These are phyloP conservation scores for Orycteropus afer DNA, from an alignment of 2,113 vertebrate genomes.

Conservation along the genomic window DNA sequence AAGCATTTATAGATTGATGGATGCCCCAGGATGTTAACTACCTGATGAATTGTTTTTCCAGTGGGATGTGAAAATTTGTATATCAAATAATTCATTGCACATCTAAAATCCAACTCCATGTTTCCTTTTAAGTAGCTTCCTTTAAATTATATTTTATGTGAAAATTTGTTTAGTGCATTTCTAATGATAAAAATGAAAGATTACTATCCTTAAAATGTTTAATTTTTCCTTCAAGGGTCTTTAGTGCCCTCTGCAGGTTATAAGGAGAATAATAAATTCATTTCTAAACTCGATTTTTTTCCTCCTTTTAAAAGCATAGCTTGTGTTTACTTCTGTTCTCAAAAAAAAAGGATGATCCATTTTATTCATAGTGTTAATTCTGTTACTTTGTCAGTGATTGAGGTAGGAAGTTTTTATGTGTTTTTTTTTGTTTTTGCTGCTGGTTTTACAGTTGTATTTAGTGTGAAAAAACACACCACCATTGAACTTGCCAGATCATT, in stretches of 20 bases:
- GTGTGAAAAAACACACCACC: conserved; percentile 6
- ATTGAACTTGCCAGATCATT: conserved; percentile 11
- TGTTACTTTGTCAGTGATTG: conserved; percentile 25
- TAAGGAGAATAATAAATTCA: background rate
- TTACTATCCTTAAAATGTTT: conserved; percentile 38
- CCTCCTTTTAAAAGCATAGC: conserved; percentile 3
- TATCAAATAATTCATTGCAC: background rate
- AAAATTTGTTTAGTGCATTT: background rate
- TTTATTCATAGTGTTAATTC: conserved; percentile 47
- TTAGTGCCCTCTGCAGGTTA: conserved; percentile 86
- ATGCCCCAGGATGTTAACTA: background rate
- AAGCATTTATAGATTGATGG: background rate
- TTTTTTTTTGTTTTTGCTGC: background rate
- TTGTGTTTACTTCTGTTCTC: background rate
- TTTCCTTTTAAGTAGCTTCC: conserved; percentile 25
- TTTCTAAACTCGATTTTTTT: background rate
- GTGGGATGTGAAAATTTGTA: background rate
- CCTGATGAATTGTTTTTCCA: conserved; percentile 45
- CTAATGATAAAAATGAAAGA: conserved; percentile 40
- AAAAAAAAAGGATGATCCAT: background rate
- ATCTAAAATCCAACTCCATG: conserved; percentile 7
- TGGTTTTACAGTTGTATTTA: conserved; percentile 36
- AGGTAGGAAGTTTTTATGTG: background rate
- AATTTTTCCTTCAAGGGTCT: conserved; percentile 73
- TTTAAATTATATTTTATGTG: conserved; percentile 18